Percentiles rank a stretch among this genome's conserved stretches.
Evolutionary conservation across 2,888 invertebrate species (phyloP).

Genomic region (Latrodectus elegans): DNA sequence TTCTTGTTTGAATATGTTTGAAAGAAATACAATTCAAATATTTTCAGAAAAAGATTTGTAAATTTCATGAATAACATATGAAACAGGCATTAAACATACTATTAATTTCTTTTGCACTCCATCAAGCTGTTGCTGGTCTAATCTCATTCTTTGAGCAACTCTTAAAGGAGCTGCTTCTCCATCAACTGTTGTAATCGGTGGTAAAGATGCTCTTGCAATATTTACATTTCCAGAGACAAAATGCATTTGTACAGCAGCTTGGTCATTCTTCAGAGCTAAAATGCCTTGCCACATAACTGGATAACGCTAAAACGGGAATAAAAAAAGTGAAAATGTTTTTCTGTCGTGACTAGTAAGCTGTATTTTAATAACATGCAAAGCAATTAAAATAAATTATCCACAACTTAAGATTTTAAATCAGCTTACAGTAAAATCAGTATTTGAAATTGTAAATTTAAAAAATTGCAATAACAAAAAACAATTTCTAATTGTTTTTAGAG

Average conservation of each 20-base stretch:
- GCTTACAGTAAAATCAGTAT: too few species aligned
- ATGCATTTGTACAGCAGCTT: conserved; percentile 98
- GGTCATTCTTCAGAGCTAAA: conserved; percentile 95
- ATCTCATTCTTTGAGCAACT: conserved; percentile 97
- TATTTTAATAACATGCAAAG: too few species aligned
- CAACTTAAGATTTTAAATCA: too few species aligned
- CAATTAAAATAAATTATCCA: too few species aligned
- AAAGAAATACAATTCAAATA: too few species aligned
- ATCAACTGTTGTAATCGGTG: conserved; percentile 83
- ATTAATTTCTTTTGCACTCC: conserved; percentile 97
- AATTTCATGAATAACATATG: too few species aligned
- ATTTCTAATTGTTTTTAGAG: too few species aligned
- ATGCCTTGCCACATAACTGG: conserved; percentile 98
- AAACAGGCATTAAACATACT: conserved; percentile 71
- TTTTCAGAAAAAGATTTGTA: too few species aligned
- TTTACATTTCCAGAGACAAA: conserved; percentile 94
- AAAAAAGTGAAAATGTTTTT: not conserved
- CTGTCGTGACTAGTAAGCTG: too few species aligned
- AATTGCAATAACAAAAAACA: too few species aligned
- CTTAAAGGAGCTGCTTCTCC: conserved; percentile 86
- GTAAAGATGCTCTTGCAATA: conserved; percentile 91
- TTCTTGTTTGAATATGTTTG: too few species aligned
- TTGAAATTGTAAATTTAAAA: too few species aligned
- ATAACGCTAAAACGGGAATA: conserved; percentile 81
- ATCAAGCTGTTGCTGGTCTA: conserved; percentile 95